Evolutionary conservation across 2,888 invertebrate genomes (phyloP).

Genomic region (Perdita meconis): DNA sequence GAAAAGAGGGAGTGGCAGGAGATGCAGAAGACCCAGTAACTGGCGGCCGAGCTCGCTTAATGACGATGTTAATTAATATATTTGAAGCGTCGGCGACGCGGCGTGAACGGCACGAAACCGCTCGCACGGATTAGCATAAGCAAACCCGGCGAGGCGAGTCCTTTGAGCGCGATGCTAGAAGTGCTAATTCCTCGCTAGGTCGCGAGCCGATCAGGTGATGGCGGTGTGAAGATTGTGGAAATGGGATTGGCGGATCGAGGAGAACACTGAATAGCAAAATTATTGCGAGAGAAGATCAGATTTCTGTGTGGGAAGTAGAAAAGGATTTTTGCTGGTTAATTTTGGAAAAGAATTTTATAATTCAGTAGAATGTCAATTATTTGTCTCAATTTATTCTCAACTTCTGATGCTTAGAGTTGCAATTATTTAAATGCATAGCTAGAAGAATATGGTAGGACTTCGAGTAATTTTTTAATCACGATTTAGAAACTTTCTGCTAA

Average conservation of each 20-base stretch:
- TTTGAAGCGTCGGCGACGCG: conserved; percentile 75
- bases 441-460: too few relatives aligned
- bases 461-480: too few relatives aligned
- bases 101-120: conserved; percentile 61
- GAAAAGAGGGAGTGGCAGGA: conserved; percentile 16
- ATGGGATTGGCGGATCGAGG: background rate
- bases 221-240: conserved; percentile 10
- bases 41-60: conserved; percentile 71
- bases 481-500: too few relatives aligned
- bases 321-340: too few relatives aligned
- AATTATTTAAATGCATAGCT: too few relatives aligned
- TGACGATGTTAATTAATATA: conserved; percentile 84
- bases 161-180: conserved; percentile 75
- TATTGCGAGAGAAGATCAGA: background rate
- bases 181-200: conserved; percentile 81
- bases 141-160: conserved; percentile 77
- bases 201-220: conserved; percentile 55
- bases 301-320: too few relatives aligned
- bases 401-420: too few relatives aligned
- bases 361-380: too few relatives aligned
- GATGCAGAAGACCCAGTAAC: conserved; percentile 55
- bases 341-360: too few relatives aligned
- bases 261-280: background rate
- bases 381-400: too few relatives aligned
- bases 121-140: conserved; percentile 81